These are phyloP conservation scores for Anoplius nigerrimus DNA, from an alignment of 2,888 invertebrate genomes.

Conservation along the genomic window DNA sequence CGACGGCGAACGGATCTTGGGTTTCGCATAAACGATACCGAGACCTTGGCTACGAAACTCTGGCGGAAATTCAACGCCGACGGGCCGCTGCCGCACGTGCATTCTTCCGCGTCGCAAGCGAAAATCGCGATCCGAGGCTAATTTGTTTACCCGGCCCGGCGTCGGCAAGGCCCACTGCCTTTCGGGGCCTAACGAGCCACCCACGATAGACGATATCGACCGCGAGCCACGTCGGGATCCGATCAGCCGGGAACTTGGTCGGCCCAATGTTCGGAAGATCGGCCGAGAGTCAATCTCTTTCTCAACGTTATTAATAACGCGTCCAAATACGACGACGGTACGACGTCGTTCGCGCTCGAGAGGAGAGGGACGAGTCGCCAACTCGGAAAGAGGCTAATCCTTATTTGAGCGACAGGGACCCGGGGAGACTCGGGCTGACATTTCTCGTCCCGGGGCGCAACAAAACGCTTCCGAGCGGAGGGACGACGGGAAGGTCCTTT, in stretches of 20 bases:
- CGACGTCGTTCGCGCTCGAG: constrained; percentile 2
- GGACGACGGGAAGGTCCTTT: neutral
- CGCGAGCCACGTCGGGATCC: too few relatives aligned
- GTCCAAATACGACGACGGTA: neutral
- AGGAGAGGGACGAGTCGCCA: constrained; percentile 24
- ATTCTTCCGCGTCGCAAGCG: neutral
- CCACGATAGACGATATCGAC: too few relatives aligned
- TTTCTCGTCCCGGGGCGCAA: constrained; percentile 28
- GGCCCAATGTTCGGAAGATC: too few relatives aligned
- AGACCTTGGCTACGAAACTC: neutral
- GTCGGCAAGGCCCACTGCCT: too few relatives aligned
- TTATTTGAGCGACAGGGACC: constrained; percentile 19
- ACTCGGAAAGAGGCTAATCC: constrained; percentile 40
- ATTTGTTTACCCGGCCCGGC: too few relatives aligned
- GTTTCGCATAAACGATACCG: constrained; percentile 36
- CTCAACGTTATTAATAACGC: neutral
- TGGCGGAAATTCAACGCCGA: too few relatives aligned
- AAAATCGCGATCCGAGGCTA: neutral
- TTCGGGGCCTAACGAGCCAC: too few relatives aligned
- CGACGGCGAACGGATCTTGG: constrained; percentile 41
- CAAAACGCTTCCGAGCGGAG: constrained; percentile 21
- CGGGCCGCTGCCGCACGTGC: neutral
- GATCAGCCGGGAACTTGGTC: too few relatives aligned
- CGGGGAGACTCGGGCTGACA: constrained; percentile 15
- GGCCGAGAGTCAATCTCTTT: neutral